Conservation (phyloP, 2,888 invertebrate species). For the Uropetala carovei region DNA sequence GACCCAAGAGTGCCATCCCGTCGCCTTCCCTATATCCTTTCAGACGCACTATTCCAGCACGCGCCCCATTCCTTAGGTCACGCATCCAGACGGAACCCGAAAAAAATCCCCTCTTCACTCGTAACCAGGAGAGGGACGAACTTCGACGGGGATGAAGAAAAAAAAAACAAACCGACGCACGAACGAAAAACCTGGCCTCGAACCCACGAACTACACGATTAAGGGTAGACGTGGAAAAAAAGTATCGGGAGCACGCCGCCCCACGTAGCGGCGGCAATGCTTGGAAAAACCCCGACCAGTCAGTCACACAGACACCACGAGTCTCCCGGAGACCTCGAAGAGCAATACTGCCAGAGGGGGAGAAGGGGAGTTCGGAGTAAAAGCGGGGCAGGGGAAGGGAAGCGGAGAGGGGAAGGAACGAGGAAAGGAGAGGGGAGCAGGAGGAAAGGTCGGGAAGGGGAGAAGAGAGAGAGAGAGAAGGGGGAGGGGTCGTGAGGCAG, state of each 20-base stretch:
- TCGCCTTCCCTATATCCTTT: neutral
- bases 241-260: conserved; percentile 4
- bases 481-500: conserved; percentile 57
- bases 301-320: conserved; percentile 23
- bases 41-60: conserved; percentile 50
- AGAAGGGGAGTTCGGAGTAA: neutral
- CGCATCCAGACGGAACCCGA: conserved; percentile 43
- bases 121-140: neutral
- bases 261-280: conserved; percentile 9
- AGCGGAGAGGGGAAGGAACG: neutral
- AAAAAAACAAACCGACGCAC: neutral
- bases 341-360: conserved; percentile 59
- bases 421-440: neutral
- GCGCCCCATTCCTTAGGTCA: conserved; percentile 28
- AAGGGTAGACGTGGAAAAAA: neutral
- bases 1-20: conserved; percentile 36
- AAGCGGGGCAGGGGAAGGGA: neutral
- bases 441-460: neutral
- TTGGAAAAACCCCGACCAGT: conserved; percentile 33
- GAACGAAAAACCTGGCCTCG: neutral
- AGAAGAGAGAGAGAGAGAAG: neutral
- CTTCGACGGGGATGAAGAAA: neutral
- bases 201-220: neutral
- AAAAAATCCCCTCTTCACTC: neutral
- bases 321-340: conserved; percentile 44